These are phyloP conservation scores for Spinus pinus DNA, from an alignment of 2,797 vertebrate genomes.

Conservation along the genomic window DNA sequence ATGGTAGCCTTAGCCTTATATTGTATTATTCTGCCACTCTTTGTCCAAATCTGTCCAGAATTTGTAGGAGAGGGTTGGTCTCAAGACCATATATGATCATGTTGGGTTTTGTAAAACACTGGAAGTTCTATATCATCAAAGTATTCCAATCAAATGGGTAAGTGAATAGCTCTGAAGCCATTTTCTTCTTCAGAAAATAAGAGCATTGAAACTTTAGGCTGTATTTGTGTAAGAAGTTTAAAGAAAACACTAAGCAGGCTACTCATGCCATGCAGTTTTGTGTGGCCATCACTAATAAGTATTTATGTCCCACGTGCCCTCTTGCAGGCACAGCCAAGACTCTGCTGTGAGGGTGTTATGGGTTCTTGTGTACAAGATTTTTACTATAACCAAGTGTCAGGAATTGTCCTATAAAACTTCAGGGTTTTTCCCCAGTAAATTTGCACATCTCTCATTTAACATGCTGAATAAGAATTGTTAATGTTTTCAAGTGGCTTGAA, in stretches of 20 bases:
- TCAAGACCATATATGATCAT: neutral
- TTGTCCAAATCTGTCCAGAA: neutral
- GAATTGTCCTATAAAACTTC: neutral
- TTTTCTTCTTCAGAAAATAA: neutral
- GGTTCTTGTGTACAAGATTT: neutral
- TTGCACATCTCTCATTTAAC: neutral
- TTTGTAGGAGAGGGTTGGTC: neutral
- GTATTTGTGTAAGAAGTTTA: neutral
- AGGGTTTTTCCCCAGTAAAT: neutral
- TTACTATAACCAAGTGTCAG: neutral
- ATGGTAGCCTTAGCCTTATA: neutral
- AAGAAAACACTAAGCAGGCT: neutral
- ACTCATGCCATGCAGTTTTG: fast-evolving
- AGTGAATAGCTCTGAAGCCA: neutral
- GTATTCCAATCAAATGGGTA: neutral
- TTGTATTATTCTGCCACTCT: neutral
- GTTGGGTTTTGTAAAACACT: neutral
- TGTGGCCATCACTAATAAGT: fast-evolving
- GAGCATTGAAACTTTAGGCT: neutral
- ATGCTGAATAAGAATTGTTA: neutral
- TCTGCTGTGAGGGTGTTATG: neutral
- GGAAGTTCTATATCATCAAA: neutral
- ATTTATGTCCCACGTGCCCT: neutral
- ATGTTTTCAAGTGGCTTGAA: neutral
- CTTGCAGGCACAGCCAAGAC: neutral